Conservation (phyloP, 2,797 vertebrate species). For the Cryptoblepharus egeriae region DNA sequence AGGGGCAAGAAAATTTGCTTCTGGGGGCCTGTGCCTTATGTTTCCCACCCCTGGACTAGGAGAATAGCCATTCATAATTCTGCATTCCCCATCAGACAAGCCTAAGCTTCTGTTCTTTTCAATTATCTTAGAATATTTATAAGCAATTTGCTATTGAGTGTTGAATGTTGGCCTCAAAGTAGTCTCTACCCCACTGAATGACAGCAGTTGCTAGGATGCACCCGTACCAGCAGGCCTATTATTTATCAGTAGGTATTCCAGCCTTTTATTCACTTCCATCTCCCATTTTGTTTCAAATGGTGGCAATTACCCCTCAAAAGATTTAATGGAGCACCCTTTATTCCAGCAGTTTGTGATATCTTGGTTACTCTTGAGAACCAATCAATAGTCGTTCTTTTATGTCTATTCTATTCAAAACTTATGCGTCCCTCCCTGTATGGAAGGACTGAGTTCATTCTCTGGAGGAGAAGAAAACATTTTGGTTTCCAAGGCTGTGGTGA, state of each 20-base stretch:
- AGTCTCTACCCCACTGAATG: not conserved
- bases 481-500: not conserved
- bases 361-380: not conserved
- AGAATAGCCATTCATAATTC: too few species aligned
- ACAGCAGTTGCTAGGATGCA: not conserved
- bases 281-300: slow-evolving; percentile 3
- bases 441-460: not conserved
- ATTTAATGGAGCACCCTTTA: not conserved
- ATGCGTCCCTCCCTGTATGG: not conserved
- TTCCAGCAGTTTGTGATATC: not conserved
- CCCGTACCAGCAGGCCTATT: not conserved
- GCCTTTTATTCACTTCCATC: not conserved
- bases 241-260: not conserved
- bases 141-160: not conserved
- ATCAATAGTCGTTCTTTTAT: not conserved
- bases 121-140: not conserved
- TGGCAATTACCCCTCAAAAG: slow-evolving; percentile 14
- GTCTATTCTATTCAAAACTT: not conserved
- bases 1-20: too few species aligned
- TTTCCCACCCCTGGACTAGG: too few species aligned
- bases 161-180: not conserved
- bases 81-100: too few species aligned
- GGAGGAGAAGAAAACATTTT: not conserved
- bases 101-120: too few species aligned
- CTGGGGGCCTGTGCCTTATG: too few species aligned